Evolutionary conservation across 92 coral and sea anemone genomes (phyloP).

Genomic region (Bergia puertoricense): DNA sequence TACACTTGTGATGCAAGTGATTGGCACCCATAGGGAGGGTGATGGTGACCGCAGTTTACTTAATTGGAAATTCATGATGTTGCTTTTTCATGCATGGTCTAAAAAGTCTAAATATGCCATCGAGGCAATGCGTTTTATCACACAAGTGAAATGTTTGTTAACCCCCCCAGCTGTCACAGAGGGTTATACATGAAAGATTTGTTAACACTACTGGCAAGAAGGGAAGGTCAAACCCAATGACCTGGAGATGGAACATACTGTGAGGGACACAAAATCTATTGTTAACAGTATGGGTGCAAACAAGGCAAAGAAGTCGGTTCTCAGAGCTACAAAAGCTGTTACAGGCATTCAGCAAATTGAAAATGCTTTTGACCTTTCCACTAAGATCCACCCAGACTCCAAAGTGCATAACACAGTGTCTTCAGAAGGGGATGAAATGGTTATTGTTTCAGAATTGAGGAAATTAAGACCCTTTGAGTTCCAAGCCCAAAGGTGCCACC

Average conservation of each 20-base stretch:
- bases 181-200: constrained; percentile 45
- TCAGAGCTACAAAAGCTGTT: neutral
- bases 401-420: neutral
- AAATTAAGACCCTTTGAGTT: neutral
- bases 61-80: constrained; percentile 54
- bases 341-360: neutral
- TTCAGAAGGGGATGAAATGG: neutral
- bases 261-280: constrained; percentile 24
- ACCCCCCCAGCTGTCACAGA: constrained; percentile 27
- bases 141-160: constrained; percentile 27
- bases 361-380: neutral
- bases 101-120: constrained; percentile 46
- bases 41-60: constrained; percentile 36
- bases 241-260: constrained; percentile 37
- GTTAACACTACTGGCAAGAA: constrained; percentile 37
- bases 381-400: neutral
- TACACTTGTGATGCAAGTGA: constrained; percentile 45
- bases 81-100: constrained; percentile 29
- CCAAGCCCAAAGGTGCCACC: neutral
- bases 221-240: constrained; percentile 39
- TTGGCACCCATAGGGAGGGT: constrained; percentile 55
- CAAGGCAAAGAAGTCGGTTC: constrained; percentile 12
- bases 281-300: constrained; percentile 36
- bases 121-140: constrained; percentile 56
- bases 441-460: neutral